Percentiles rank a stretch among this genome's conserved stretches.
phyloP scores from a whole-genome alignment of 1,140 invertebrate species.

The Hetaerina americana region DNA sequence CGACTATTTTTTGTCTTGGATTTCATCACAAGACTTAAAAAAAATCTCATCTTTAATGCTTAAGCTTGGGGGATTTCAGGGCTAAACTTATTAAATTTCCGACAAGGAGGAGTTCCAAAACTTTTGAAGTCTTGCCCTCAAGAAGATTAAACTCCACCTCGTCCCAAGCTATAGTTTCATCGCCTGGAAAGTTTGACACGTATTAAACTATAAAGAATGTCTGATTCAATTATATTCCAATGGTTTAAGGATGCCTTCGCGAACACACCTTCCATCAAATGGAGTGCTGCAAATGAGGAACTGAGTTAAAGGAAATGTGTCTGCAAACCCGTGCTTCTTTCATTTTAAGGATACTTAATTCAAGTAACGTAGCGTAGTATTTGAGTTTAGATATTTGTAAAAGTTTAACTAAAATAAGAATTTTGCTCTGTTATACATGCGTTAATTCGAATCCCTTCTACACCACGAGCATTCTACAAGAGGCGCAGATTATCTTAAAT shows the following conservation, averaged over 20 bases:
- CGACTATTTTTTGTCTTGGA: background rate
- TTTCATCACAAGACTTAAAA: background rate
- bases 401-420: too few species aligned
- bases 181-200: background rate
- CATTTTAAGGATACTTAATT: too few species aligned
- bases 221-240: background rate
- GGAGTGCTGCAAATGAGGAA: background rate
- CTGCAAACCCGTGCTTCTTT: too few species aligned
- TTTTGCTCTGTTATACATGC: too few species aligned
- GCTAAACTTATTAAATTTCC: background rate
- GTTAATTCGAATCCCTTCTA: too few species aligned
- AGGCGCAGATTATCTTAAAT: too few species aligned
- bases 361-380: too few species aligned
- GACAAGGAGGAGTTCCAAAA: background rate
- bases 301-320: too few species aligned
- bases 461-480: too few species aligned
- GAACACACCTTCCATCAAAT: background rate
- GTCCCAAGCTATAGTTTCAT: background rate
- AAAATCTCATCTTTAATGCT: background rate
- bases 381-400: too few species aligned
- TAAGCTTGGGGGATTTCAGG: background rate
- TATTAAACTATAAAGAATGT: conserved; percentile 1
- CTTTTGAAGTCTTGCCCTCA: too few species aligned
- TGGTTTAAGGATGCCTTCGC: background rate
- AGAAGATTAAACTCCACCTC: background rate